These are phyloP conservation scores for Caerostris extrusa DNA, from an alignment of 1,140 invertebrate genomes.

Conservation along the genomic window DNA sequence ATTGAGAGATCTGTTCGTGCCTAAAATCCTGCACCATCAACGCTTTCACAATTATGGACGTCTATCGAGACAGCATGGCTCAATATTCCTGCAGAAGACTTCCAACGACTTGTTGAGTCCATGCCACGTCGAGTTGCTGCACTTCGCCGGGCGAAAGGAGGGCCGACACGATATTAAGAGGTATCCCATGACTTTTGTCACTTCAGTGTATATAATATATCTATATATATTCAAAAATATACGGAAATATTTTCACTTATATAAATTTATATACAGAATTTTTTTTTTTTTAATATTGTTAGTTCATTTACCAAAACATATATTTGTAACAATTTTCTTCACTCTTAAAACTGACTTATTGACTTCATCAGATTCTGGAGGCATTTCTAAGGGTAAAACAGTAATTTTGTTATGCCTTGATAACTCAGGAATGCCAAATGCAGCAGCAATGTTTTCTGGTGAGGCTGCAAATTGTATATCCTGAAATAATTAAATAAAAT, in stretches of 20 bases:
- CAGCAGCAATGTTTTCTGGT: conserved; percentile 38
- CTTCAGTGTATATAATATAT: too few relatives aligned
- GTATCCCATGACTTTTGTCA: too few relatives aligned
- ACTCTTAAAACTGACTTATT: neutral
- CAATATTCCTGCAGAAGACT: too few relatives aligned
- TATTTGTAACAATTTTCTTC: neutral
- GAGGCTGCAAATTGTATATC: conserved; percentile 52
- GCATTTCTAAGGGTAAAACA: conserved; percentile 44
- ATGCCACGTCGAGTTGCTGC: too few relatives aligned
- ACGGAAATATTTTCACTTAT: neutral
- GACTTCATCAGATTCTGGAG: neutral
- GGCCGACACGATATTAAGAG: too few relatives aligned
- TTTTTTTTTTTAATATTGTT: neutral
- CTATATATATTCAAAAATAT: neutral
- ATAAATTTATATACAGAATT: conserved; percentile 6
- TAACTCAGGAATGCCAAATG: conserved; percentile 56
- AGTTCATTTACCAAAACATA: conserved; percentile 6
- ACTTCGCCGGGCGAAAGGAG: too few relatives aligned
- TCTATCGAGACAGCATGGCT: too few relatives aligned
- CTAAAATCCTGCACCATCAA: too few relatives aligned
- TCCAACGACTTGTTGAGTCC: too few relatives aligned
- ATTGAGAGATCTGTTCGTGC: too few relatives aligned
- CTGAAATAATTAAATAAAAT: neutral
- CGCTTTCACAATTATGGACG: too few relatives aligned
- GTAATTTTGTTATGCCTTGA: conserved; percentile 45